Evolutionary conservation across 1,140 invertebrate species (phyloP), one percentile per base, ranked within the genome.

Genomic region (Ylistrum balloti): DNA sequence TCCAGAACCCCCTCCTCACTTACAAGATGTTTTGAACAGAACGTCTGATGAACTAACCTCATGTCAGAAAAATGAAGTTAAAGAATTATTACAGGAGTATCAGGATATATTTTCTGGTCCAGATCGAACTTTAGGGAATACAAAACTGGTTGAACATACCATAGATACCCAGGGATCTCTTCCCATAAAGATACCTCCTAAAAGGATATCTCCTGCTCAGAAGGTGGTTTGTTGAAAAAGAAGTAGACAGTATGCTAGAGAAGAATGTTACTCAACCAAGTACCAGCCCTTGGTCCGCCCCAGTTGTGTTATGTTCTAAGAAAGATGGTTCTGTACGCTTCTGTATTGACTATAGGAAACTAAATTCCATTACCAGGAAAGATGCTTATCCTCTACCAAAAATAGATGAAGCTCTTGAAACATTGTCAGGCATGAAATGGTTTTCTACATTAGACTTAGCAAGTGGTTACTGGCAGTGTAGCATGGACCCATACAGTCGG

Each of bases 211-310:
- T n/a, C n/a, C n/a, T n/a, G n/a, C n/a, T n/a, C n/a, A n/a, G n/a
- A n/a, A n/a, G n/a, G n/a, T n/a, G n/a, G n/a, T n/a, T n/a, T n/a
- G 56, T 94, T n/a, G 91, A 95, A 85, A 89, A 88, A 28, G 92
- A 96, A 90, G 74, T 97, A 7, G 90, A 94, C 33, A 96, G 89
- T n/a, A 93, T 93, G 90, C 48, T 93, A 34, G 86, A 92, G 86
- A 85, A 92, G 22, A 89, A 86, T 33, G 89, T 91, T 13, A 90
- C 89, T 34, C 48, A 91, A 91, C 90, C 86, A 28, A 88, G 88
- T 32, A 87, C 89, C 5, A 91, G 88, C 88, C 85, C 88, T 0
- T 92, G 90, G 91, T 85, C n/a, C 48, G 90, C 90, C 1, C 92
- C 91, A 32, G 89, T 88, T 88, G 86, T 93, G 11, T 33, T 93